Evolutionary conservation across 2,797 vertebrate genomes (phyloP), one percentile per base, ranked within the genome.

Genomic region (Gephyroberyx darwinii): DNA sequence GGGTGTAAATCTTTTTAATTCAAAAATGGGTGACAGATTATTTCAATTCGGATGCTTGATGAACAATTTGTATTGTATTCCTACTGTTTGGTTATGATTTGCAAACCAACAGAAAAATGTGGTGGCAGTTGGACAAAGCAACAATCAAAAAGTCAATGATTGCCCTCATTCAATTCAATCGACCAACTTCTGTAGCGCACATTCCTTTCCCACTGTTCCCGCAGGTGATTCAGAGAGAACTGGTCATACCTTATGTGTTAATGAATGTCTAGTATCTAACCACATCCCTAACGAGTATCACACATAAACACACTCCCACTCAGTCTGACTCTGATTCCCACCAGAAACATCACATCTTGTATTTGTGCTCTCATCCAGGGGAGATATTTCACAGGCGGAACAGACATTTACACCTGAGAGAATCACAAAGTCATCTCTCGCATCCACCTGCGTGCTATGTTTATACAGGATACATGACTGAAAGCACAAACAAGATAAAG

Each of bases 311-410:
- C 72, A 20, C 79, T 20, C 48, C 39, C 70, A 30, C 56, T 53
- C 56, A n/a, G 26, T 35, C 35, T 19, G n/a, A 56, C 45, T 62
- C 74, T n/a, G 17, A 66, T 65, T 87, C 86, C 80, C 85, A 75
- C 20, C 68, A 57, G 60, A 74, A 50, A 58, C 76, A 61, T 62
- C 14, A 14, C 39, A 0, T 17, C 14, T 9, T 53, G 22, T 89
- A 85, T 91, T 91, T 86, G 77, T 79, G 14, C 65, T 72, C 67
- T 80, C 76, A 74, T 76, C 63, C 33, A 14, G 8, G 64, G 63
- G 50, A 43, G 55, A 37, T 62, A 62, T 77, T 71, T 82, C 48
- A 75, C 61, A 54, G 77, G 61, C 56, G 48, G 37, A 72, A 22
- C 64, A 26, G 58, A 68, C 59, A 39, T 73, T 81, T 71, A 69